Evolutionary conservation across 2,888 invertebrate genomes (phyloP), one percentile per base, ranked within the genome.

Genomic region (Drosophila emarginata): DNA sequence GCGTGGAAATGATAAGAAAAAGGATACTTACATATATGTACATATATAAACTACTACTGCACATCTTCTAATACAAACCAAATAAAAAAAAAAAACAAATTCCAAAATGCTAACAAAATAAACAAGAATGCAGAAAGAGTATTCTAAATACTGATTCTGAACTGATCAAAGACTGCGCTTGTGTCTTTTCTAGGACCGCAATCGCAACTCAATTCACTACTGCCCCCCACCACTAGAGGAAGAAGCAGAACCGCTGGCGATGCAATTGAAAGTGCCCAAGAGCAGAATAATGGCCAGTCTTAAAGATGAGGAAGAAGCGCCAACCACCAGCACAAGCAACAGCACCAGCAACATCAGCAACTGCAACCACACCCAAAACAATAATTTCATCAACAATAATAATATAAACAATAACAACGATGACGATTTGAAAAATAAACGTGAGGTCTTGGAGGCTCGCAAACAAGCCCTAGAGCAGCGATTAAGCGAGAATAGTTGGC

Each of bases 401-500:
- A 81, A 75, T 51, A 81, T 72, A 18, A 78, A 73, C 11, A 77
- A 79, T 50, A 79, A 78, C 59, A 79, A 77, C 56, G 79, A 86
- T 26, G 58, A 67, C 62, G 84, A 87, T 37, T 63, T 82, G 1
- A 84, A 82, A 53, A 56, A 75, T n/a, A 90, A 89, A 51, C 83
- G 84, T 2, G 90, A 91, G 59, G 84, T 83, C 2, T 70, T 92
- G 61, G 91, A 91, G 67, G 87, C 89, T 63, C 89, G 91, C 4
- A 92, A 92, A 67, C 77, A 80, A 21, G 86, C 89, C 21, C 72
- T 92, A 54, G 92, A 92, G 63, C 90, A 90, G 69, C 75, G 90
- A n/a, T 69, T 92, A 0, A 91, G 89, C 61, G 92, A 92, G 58
- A 92, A 92, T 72, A 91, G 89, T 67, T 90, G 90, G 89, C 76